Evolutionary conservation across 2,888 invertebrate genomes (phyloP).

Genomic region (Abscondita cerata): DNA sequence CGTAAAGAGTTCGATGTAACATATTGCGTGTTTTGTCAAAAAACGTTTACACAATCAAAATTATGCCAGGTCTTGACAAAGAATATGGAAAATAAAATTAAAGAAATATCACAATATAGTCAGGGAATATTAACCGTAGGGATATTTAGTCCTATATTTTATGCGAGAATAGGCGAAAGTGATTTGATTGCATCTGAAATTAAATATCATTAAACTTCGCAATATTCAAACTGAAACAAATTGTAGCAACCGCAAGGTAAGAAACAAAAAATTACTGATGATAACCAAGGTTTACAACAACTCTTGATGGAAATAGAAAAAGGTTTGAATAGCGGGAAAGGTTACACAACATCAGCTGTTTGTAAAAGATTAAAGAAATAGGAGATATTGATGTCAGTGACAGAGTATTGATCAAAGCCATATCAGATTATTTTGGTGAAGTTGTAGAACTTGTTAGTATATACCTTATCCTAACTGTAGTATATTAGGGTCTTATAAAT

Average conservation of each 20-base stretch:
- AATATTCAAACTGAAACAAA: not conserved
- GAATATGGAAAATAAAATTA: not conserved
- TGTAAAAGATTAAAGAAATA: not conserved
- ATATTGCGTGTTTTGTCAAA: no score
- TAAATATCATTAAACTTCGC: not conserved
- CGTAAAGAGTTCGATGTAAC: no score
- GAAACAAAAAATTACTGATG: not conserved
- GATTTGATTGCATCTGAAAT: not conserved
- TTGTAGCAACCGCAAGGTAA: not conserved
- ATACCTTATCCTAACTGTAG: no score
- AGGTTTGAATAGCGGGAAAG: not conserved
- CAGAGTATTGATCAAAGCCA: not conserved
- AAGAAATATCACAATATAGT: not conserved
- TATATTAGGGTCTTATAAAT: no score
- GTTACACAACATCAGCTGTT: not conserved
- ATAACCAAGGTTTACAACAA: not conserved
- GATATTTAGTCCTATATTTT: not conserved
- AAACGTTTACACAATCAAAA: not conserved
- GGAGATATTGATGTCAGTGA: not conserved
- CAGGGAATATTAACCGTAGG: no score
- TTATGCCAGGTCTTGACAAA: slow-evolving; percentile 1
- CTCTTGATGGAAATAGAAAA: not conserved
- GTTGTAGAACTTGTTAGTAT: not conserved
- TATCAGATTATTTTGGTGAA: not conserved
- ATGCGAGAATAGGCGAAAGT: not conserved